Evolutionary conservation across 2,888 invertebrate genomes (phyloP), one percentile per base, ranked within the genome.

Genomic region (Xylophagus ater): DNA sequence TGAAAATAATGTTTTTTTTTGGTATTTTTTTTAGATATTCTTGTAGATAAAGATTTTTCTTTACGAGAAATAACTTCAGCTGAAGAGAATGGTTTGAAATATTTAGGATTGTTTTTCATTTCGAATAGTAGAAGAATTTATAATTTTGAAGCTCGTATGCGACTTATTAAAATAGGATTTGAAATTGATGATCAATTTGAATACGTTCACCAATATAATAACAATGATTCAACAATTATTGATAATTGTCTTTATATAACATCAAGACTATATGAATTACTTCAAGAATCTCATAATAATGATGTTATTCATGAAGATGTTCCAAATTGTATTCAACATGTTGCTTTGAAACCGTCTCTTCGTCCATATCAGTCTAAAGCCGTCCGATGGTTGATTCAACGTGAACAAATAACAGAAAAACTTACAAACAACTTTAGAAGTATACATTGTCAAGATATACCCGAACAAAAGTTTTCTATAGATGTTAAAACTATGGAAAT

Each of bases 361-460:
- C 60, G 81, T 37, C 67, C 67, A 2, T 84, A 82, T 55, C 84
- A 84, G 56, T 55, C 62, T 42, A 59, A 69, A 32, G 78, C 79
- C 18, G 76, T 83, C 0, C 53, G 58, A 24, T 84, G 84, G 84
- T 78, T 84, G 75, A 49, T 81, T 2, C 48, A 62, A 8, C 66
- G 71, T 37, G 83, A 84, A 58, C 53, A 52, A 24, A 13, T 42
- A 25, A 9, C 31, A 0, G 40, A 45, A 9, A 28, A 40, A 4
- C 33, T 51, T 20, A 34, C 51, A 30, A 30, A 30, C 38, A 36
- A 5, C 23, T 39, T 14, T 47, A 53, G 31, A 42, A 32, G 10
- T 34, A 54, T 55, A 34, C 48, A 50, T 2, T 37, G 35, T 3
- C 24, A 31, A 6, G 13, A 33, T 12, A 9, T 18, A 3, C 46